Base-by-base conservation (phyloP, 2,113 vertebrate species). In the Erinaceus europaeus region DNA sequence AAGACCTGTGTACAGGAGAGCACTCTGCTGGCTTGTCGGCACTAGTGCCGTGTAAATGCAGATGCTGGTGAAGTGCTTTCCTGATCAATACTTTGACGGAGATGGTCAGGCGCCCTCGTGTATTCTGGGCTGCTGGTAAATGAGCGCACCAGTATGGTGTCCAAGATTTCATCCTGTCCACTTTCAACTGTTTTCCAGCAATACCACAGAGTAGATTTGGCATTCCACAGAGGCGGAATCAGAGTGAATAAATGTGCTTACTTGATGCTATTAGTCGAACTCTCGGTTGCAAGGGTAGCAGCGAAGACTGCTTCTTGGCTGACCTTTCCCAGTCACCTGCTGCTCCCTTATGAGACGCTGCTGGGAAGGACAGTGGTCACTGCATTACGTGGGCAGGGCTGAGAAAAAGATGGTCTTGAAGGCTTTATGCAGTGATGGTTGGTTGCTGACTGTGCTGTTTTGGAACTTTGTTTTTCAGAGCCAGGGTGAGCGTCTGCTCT, bases 401-500 rank as follows among this genome's bases (percentile, higher is more conserved):
- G 75, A 2, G 8, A 5, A n/a, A n/a, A 78, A 61, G 40, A 36
- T 25, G n/a, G 14, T 9, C 57, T 85, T 67, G 23, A 42, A 29
- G 80, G 21, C 68, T n/a, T 32, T 32, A 79, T 34, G 9, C 34
- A n/a, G n/a, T n/a, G n/a, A n/a, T n/a, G 44, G 48, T 6, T n/a
- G 20, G 29, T 27, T 42, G 32, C 64, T 92, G 15, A 80, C 10
- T 12, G 9, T 23, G 17, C 17, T 65, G 55, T n/a, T 14, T 73
- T 38, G 77, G 72, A 46, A 34, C 32, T 81, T 90, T 92, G 89
- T 62, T 75, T 91, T 68, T 9, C 94, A 99, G 99, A 98, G 98
- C 94, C 98, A 99, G 94, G 98, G 98, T 5, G 99, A 99, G 93
- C 98, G 99, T 69, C 97, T 99, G 32, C 97, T 99, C 21, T 99